phyloP scores from a whole-genome alignment of 2,113 vertebrate genomes.

The Poeciliopsis prolifica region DNA sequence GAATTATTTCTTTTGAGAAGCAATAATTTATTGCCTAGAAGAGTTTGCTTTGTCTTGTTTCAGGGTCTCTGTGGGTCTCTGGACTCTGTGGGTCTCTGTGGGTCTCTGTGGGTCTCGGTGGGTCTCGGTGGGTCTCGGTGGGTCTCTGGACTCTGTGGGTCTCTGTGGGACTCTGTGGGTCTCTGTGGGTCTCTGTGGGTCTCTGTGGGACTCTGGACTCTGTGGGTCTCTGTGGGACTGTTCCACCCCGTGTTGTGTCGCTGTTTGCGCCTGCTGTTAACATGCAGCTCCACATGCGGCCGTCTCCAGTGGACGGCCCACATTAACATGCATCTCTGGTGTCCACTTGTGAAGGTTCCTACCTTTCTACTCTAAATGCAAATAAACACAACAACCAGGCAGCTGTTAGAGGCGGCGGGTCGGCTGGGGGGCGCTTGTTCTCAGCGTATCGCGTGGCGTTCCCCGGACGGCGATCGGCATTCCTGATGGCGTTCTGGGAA shows the following conservation, averaged over 20 bases:
- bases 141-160: too few species aligned
- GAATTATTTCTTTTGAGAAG: too few species aligned
- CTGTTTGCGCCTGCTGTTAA: not conserved
- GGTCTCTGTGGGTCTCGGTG: too few species aligned
- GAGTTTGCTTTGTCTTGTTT: too few species aligned
- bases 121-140: too few species aligned
- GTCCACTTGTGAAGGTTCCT: not conserved
- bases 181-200: too few species aligned
- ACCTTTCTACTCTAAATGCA: constrained; percentile 16
- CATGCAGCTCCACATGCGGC: not conserved
- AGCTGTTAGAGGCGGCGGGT: not conserved
- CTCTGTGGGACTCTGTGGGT: too few species aligned
- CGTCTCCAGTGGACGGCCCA: not conserved
- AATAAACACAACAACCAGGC: constrained; percentile 1
- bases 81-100: too few species aligned
- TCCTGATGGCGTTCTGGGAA: not conserved
- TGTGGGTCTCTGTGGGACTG: too few species aligned
- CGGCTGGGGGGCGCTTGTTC: not conserved
- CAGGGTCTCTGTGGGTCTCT: too few species aligned
- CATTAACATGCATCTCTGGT: constrained; percentile 11
- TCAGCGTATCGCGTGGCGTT: not conserved
- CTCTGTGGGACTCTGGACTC: too few species aligned
- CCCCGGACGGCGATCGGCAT: not conserved
- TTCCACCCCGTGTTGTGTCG: not conserved
- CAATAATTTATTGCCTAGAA: too few species aligned